Evolutionary conservation across 2,888 invertebrate genomes (phyloP), one percentile per base, ranked within the genome.

Genomic region (Ichneumoninae sp.): DNA sequence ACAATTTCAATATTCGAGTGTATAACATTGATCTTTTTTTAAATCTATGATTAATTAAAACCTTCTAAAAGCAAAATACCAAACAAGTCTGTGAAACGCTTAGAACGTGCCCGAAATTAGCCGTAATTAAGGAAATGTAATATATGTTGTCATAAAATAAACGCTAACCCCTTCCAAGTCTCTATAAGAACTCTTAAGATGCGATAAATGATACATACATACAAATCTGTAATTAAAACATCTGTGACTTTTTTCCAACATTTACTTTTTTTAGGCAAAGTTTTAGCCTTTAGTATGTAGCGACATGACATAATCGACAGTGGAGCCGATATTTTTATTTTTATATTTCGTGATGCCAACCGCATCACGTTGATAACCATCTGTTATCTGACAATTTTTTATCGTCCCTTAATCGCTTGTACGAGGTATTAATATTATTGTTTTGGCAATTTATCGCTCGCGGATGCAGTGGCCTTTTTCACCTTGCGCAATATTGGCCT

Each of bases 371-470:
- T 40, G 47, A 36, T 6, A 19, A 7, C 6, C 6, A 33, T 33
- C 54, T 3, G 22, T 7, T 22, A 52, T 52, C 52, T 50, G 54
- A 47, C 66, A 47, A 73, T 57, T 69, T 65, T 19, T 77, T 65
- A 69, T 66, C 44, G 54, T 1, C 16, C 44, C 16, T 36, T 3
- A 78, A 77, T 63, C 69, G 69, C 69, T 81, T 78, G 81, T 70
- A 22, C 81, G 33, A 54, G 33, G 60, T 54, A 63, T 73, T 52
- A 10, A 54, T 22, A 22, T 54, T 54, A 54, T 54, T 54, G 54
- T 54, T 22, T 54, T 22, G 19, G 54, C 57, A 54, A 85, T 79
- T 76, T 50, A 85, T 85, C 40, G 81, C 66, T 68, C 54, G 74
- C 81, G 69, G 54, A 73, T 66, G 66, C 71, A 71, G 63, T 16